phyloP scores from a whole-genome alignment of 2,797 vertebrate species.

The Centropyge bicolor region DNA sequence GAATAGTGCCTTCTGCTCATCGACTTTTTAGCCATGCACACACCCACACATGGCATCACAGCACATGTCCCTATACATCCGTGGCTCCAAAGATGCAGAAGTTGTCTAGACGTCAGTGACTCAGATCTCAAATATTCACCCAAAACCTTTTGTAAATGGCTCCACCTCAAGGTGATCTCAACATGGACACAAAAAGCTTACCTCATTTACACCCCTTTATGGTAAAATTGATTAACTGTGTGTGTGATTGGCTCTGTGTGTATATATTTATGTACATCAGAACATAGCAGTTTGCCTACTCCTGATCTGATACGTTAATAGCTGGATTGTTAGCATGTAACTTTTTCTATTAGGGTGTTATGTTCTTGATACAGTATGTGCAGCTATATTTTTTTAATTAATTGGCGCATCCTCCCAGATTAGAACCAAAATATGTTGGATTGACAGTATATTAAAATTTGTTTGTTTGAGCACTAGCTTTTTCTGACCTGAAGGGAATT shows the following conservation, averaged over 20 bases:
- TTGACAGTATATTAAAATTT: conserved; percentile 34
- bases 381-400: conserved; percentile 70
- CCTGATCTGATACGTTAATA: conserved; percentile 79
- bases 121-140: conserved; percentile 50
- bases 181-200: conserved; percentile 71
- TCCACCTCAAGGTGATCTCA: conserved; percentile 62
- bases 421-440: conserved; percentile 55
- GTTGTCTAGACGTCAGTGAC: conserved; percentile 49
- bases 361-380: conserved; percentile 71
- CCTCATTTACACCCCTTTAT: conserved; percentile 78
- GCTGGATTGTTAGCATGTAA: conserved; percentile 78
- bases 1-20: conserved; percentile 71
- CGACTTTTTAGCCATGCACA: conserved; percentile 59
- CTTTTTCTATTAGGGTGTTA: conserved; percentile 72
- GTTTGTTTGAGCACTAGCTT: conserved; percentile 30
- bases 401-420: conserved; percentile 72
- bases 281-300: conserved; percentile 75
- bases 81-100: conserved; percentile 66
- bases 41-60: conserved; percentile 51
- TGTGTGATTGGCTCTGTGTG: conserved; percentile 68
- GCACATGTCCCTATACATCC: conserved; percentile 28
- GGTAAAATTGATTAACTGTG: conserved; percentile 64
- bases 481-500: conserved; percentile 66
- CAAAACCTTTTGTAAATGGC: conserved; percentile 56
- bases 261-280: conserved; percentile 79